Conservation (phyloP, 2,888 invertebrate species). For the Ophion ellenae region DNA sequence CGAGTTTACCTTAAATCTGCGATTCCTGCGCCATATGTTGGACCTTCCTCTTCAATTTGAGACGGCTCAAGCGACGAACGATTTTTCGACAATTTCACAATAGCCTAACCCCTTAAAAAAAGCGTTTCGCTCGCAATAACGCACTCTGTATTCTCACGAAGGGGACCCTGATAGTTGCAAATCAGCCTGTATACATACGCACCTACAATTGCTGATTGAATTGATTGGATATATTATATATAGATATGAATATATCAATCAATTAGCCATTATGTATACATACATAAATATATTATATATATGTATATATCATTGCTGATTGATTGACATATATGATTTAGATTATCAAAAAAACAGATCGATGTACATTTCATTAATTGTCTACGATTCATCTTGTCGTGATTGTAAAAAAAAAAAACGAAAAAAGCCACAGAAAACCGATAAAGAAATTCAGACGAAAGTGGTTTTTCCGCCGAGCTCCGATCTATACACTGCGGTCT, state of each 20-base stretch:
- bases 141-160: neutral
- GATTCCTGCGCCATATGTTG: no score
- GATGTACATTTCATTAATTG: constrained; percentile 78
- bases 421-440: constrained; percentile 33
- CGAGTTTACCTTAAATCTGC: no score
- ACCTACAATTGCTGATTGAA: neutral
- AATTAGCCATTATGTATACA: neutral
- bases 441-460: neutral
- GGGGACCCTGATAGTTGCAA: neutral
- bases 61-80: no score
- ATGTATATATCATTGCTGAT: no score
- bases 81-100: no score
- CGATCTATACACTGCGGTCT: neutral
- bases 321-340: no score
- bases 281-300: constrained; percentile 23
- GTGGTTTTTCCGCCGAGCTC: neutral
- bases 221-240: constrained; percentile 9
- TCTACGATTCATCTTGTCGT: constrained; percentile 74
- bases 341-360: constrained; percentile 63
- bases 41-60: no score
- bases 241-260: constrained; percentile 13
- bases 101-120: no score
- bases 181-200: neutral
- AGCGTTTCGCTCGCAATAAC: no score
- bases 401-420: constrained; percentile 34